A percentile compares a stretch with the other conserved stretches of the same genome.
Conservation (phyloP, 2,888 invertebrate species). For the Steinernema hermaphroditum region DNA sequence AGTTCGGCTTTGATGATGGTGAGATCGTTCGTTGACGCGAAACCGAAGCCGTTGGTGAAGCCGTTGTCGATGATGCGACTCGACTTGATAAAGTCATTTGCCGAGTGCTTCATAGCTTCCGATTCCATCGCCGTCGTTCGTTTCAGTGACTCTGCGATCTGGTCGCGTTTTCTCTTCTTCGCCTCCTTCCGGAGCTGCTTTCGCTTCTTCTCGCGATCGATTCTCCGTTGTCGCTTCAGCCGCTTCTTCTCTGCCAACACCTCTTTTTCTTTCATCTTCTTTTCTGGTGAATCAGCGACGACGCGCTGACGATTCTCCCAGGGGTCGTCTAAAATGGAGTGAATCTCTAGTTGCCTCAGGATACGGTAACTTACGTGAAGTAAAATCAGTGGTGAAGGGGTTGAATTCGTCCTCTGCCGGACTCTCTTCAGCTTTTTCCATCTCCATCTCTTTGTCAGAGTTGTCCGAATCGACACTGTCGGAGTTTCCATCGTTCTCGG, state of each 20-base stretch:
- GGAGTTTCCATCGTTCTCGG: background rate
- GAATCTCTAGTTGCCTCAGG: background rate
- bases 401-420: constrained; percentile 78
- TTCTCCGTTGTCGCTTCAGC: background rate
- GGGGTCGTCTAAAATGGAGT: constrained; percentile 72
- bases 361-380: constrained; percentile 42
- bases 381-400: constrained; percentile 80
- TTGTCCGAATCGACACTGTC: constrained; percentile 22
- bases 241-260: constrained; percentile 4
- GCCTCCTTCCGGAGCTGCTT: constrained; percentile 1
- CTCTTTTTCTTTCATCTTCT: background rate
- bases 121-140: constrained; percentile 15
- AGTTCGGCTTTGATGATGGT: constrained; percentile 75
- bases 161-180: constrained; percentile 14
- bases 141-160: constrained; percentile 1
- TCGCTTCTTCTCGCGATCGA: constrained; percentile 10
- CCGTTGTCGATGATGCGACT: constrained; percentile 53
- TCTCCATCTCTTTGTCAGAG: background rate
- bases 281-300: constrained; percentile 5
- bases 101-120: constrained; percentile 33
- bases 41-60: constrained; percentile 40
- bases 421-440: background rate
- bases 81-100: constrained; percentile 57
- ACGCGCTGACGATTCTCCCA: constrained; percentile 68
- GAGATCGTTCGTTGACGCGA: constrained; percentile 37